Base-by-base conservation (phyloP, 2,888 invertebrate genomes). In the Agriopis leucophaearia region DNA sequence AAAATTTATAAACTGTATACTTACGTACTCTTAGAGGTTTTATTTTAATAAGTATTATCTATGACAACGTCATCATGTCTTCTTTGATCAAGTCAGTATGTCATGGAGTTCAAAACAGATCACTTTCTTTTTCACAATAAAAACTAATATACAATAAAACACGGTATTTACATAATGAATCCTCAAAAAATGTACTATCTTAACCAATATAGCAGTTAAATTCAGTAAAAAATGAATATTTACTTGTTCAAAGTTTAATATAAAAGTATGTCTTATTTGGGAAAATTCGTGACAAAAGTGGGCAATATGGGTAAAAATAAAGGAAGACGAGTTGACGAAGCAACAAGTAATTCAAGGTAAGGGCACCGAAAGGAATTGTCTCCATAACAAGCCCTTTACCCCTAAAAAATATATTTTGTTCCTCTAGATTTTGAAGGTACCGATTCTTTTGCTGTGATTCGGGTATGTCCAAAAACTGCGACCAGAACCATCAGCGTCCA, bases 331-430 rank as follows among this genome's bases (percentile, higher is more conserved):
- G 69, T 90, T 44, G 88, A 90, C 61, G 86, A 88, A 74, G 81
- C 88, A 0, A 91, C 91, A 0, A 91, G 91, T 64, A 91, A 91
- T 67, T 75, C 88, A 5, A 90, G 90, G 91, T 90, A 81, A 36
- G 52, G n/a, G 27, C 27, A 27, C 27, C 27, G 5, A 27, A 27
- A 3, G 5, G 27, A 27, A 27, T 27, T 27, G 5, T 5, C 1
- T 27, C 27, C 5, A 27, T 27, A 5, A 27, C 27, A 27, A 27
- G 4, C 3, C 27, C 27, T 27, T 4, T 27, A 5, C 27, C 27
- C 27, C 5, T 5, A 27, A 27, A 27, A 27, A 27, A 27, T 2
- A 27, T 27, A 0, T 27, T 3, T 27, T 27, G 27, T 5, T 3
- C 27, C 27, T 27, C 4, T 27, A 27, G 27, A 2, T 3, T 27